A percentile compares a stretch with the other conserved stretches of the same genome.
Evolutionary conservation across 2,113 vertebrate genomes (phyloP).

Genomic region (Entomyzon cyanotis): DNA sequence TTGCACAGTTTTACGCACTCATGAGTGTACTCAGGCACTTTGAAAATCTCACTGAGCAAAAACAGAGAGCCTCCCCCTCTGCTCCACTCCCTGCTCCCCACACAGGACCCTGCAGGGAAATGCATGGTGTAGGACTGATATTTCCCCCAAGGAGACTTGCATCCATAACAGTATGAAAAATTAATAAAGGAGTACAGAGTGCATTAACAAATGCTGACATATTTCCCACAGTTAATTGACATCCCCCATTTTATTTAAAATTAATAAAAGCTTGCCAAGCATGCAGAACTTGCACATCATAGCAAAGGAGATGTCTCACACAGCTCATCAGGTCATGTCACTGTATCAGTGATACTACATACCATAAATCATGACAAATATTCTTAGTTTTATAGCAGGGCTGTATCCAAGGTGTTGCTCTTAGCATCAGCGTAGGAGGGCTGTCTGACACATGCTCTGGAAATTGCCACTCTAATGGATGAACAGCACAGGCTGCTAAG

Average conservation of each 20-base stretch:
- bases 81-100: background rate
- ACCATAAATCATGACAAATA: background rate
- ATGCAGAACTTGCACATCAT: background rate
- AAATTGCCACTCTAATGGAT: background rate
- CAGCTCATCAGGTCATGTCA: background rate
- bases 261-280: background rate
- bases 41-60: background rate
- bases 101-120: background rate
- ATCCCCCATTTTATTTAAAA: background rate
- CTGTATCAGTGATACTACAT: background rate
- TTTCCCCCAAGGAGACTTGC: background rate
- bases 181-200: background rate
- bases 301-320: background rate
- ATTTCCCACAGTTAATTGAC: conserved; percentile 10
- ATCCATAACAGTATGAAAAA: background rate
- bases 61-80: background rate
- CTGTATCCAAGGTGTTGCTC: background rate
- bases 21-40: background rate
- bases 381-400: background rate
- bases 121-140: fast-evolving
- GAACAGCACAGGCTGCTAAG: background rate
- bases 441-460: background rate
- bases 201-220: background rate
- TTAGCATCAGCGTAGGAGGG: background rate
- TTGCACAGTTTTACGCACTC: background rate